Evolutionary conservation across 2,113 vertebrate species (phyloP).

Genomic region (Neomonachus schauinslandi): DNA sequence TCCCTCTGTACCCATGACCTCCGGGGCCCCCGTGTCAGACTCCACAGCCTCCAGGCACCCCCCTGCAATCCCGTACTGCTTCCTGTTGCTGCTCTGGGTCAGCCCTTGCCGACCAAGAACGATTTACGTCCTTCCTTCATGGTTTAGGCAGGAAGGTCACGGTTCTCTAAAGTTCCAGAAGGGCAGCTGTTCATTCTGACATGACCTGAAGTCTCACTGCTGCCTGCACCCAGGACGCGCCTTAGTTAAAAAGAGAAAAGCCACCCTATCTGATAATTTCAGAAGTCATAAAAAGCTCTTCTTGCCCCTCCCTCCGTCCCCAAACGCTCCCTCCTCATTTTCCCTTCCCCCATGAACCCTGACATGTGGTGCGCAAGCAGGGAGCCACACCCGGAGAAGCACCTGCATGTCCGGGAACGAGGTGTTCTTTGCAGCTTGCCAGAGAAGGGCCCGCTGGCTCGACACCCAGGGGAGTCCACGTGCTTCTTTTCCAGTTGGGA

Average conservation of each 20-base stretch:
- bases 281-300: too few relatives aligned
- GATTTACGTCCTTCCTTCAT: too few relatives aligned
- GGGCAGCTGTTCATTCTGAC: background rate
- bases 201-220: too few relatives aligned
- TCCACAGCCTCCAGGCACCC: background rate
- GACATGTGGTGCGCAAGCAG: rapidly evolving
- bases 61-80: background rate
- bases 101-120: rapidly evolving
- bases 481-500: background rate
- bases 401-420: rapidly evolving
- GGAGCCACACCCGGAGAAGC: background rate
- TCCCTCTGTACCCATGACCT: too few relatives aligned
- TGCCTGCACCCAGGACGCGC: background rate
- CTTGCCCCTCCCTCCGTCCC: background rate
- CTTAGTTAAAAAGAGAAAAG: background rate
- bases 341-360: background rate
- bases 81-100: too few relatives aligned
- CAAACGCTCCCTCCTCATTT: background rate
- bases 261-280: background rate
- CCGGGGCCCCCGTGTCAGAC: too few relatives aligned
- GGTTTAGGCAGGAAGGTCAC: background rate
- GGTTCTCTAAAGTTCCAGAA: rapidly evolving
- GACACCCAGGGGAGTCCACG: rapidly evolving
- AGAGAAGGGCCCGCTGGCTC: background rate
- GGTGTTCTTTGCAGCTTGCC: too few relatives aligned